Evolutionary conservation across 2,888 invertebrate genomes (phyloP), one percentile per base, ranked within the genome.

Genomic region (Nysson spinosus): DNA sequence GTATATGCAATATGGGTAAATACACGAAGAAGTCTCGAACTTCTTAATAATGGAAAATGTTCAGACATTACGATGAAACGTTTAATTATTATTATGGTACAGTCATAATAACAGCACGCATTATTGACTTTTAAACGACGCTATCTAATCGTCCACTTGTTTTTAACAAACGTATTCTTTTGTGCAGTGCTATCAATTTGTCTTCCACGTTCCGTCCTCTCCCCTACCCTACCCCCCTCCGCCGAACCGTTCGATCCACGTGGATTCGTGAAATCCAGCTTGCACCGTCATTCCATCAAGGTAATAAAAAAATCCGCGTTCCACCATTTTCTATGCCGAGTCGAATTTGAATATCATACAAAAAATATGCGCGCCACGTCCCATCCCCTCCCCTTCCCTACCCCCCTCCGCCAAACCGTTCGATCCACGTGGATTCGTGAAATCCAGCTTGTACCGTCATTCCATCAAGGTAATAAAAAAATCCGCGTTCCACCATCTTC

Each of bases 341-440:
- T 12, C 39, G 26, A 26, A 34, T 58, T 39, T 47, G 52, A 49
- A 50, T 69, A 61, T 69, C 47, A 64, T 75, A 75, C 76, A 75
- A 75, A 75, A 75, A 64, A 75, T 75, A 75, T 67, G 42, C 66
- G 63, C 67, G 51, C 44, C n/a, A n/a, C 43, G 35, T 28, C 52
- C 52, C 17, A 16, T 26, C 30, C 28, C n/a, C 28, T 9, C 9
- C 2, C 3, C 14, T 35, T 39, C 40, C 16, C 4, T 28, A 2
- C 11, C 14, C 11, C 43, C 24, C 40, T 19, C 32, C 22, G 4
- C 20, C 9, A n/a, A 3, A 12, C 11, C 19, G 9, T 9, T 46
- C 28, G 17, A 30, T 30, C 9, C 24, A 7, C 24, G 24, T 24
- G 6, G 24, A n/a, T 24, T 9, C 6, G 24, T 9, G 9, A 6